Conservation (phyloP, 2,113 vertebrate genomes). For the Cebidichthys violaceus region DNA sequence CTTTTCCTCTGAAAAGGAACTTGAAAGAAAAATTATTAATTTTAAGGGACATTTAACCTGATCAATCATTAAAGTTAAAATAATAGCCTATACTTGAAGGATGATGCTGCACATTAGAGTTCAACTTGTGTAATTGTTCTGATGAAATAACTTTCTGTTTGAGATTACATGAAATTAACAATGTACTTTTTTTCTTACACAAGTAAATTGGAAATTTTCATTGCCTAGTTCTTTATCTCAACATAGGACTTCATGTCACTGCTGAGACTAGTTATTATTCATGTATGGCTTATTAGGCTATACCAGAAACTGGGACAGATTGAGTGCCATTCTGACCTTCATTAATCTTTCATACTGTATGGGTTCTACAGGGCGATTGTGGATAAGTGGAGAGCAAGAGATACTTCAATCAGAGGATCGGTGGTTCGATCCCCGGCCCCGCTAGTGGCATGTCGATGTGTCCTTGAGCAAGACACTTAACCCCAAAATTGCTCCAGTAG, state of each 20-base stretch:
- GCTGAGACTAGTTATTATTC: background rate
- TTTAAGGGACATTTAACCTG: slow-evolving; percentile 5
- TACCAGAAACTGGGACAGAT: background rate
- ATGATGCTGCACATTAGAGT: background rate
- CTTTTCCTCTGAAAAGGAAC: background rate
- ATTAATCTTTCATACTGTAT: slow-evolving; percentile 22
- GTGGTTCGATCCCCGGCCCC: no score
- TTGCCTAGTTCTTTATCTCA: background rate
- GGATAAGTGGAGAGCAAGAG: no score
- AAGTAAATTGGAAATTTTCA: background rate
- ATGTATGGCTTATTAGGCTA: background rate
- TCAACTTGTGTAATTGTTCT: background rate
- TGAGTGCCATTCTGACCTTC: background rate
- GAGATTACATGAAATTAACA: background rate
- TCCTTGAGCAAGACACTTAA: no score
- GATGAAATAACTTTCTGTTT: background rate
- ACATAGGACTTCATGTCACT: background rate
- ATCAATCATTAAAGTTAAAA: background rate
- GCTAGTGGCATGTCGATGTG: no score
- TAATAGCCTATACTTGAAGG: background rate
- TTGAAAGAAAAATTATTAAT: background rate
- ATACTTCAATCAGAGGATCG: no score
- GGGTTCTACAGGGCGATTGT: background rate
- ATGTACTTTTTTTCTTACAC: background rate
- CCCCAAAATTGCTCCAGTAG: no score